Evolutionary conservation across 2,797 vertebrate species (phyloP).

Genomic region (Pampus argenteus): DNA sequence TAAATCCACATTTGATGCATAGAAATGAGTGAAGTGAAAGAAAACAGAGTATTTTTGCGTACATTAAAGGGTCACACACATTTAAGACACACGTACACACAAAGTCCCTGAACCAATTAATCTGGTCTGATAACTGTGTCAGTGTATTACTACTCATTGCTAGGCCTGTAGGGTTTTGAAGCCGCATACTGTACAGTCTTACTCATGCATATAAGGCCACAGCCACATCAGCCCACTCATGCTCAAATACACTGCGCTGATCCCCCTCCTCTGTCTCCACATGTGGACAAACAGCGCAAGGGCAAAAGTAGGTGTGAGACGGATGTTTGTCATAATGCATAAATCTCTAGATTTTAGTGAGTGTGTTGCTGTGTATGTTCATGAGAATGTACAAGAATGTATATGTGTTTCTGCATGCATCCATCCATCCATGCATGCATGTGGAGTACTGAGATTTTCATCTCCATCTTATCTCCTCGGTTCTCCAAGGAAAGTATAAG

Average conservation of each 20-base stretch:
- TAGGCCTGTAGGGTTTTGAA: slow-evolving; percentile 67
- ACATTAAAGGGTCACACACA: slow-evolving; percentile 29
- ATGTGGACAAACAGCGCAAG: slow-evolving; percentile 13
- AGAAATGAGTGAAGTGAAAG: slow-evolving; percentile 5
- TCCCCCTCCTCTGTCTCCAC: neutral
- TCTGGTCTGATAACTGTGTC: slow-evolving; percentile 82
- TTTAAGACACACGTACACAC: slow-evolving; percentile 28
- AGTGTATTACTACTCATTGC: slow-evolving; percentile 71
- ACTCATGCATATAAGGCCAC: slow-evolving; percentile 79
- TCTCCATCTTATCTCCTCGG: slow-evolving; percentile 17
- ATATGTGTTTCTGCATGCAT: neutral
- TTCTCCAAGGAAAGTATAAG: slow-evolving; percentile 18
- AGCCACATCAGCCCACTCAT: slow-evolving; percentile 67
- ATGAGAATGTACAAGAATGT: neutral
- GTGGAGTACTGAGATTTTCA: neutral
- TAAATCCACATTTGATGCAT: slow-evolving; percentile 4
- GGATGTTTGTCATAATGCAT: neutral
- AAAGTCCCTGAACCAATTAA: slow-evolving; percentile 68
- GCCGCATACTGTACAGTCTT: slow-evolving; percentile 68
- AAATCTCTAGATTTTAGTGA: neutral
- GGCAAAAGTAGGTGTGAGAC: neutral
- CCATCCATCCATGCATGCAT: neutral
- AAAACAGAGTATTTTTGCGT: slow-evolving; percentile 1
- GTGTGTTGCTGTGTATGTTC: neutral
- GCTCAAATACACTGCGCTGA: slow-evolving; percentile 45